phyloP scores from a whole-genome alignment of 2,888 invertebrate species.

The Tineola bisselliella region DNA sequence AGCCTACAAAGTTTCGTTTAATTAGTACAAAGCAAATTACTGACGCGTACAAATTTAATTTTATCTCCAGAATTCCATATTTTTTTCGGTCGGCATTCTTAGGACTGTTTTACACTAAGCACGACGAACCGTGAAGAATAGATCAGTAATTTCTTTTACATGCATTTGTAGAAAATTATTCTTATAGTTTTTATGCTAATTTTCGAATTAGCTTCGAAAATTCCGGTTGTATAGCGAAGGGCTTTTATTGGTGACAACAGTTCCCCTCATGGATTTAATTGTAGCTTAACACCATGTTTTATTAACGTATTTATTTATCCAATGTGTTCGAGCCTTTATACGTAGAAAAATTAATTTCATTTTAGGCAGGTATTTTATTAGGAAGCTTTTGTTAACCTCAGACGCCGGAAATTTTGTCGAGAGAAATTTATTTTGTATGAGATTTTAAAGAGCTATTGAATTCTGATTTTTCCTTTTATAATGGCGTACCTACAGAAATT shows the following conservation, averaged over 20 bases:
- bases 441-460: slow-evolving; percentile 6
- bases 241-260: no score
- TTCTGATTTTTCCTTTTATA: background rate
- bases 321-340: background rate
- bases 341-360: slow-evolving; percentile 9
- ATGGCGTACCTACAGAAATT: background rate
- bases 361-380: slow-evolving; percentile 11
- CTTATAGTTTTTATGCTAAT: no score
- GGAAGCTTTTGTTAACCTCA: slow-evolving; percentile 8
- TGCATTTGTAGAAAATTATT: no score
- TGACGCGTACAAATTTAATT: background rate
- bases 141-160: no score
- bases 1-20: background rate
- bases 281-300: no score
- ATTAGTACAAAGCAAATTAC: slow-evolving; percentile 1
- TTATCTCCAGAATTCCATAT: background rate
- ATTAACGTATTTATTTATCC: no score
- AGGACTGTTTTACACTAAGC: background rate
- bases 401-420: background rate
- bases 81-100: background rate
- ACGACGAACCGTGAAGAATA: no score
- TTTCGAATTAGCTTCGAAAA: no score
- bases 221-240: no score
- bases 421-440: slow-evolving; percentile 10
- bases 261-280: no score